Percentiles rank a stretch among this genome's conserved stretches.
These are phyloP conservation scores for Mirounga angustirostris DNA, from an alignment of 2,113 vertebrate genomes.

Conservation along the genomic window DNA sequence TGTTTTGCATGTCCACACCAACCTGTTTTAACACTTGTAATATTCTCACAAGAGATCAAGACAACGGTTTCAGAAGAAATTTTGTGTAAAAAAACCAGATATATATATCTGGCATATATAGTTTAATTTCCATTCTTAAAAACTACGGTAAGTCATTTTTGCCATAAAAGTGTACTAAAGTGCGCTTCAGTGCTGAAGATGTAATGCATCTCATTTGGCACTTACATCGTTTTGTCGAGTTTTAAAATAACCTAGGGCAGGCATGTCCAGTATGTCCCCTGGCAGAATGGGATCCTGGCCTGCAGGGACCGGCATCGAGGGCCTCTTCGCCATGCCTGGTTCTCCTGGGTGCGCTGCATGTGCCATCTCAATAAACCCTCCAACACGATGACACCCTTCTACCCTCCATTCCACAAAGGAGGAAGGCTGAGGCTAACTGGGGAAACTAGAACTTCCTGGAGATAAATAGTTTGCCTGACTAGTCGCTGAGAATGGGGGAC, in stretches of 20 bases:
- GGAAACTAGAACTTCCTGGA: background rate
- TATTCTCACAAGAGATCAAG: constrained; percentile 48
- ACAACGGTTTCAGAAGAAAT: background rate
- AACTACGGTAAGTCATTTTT: background rate
- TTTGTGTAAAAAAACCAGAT: constrained; percentile 18
- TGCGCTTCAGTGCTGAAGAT: constrained; percentile 3
- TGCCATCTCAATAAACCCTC: background rate
- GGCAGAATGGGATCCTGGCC: background rate
- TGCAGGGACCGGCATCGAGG: too few species aligned
- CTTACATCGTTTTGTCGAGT: background rate
- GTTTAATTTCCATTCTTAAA: constrained; percentile 34
- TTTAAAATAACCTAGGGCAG: background rate
- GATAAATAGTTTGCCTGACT: background rate
- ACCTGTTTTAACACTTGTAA: background rate
- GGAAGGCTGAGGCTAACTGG: background rate
- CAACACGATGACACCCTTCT: background rate
- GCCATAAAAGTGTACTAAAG: background rate
- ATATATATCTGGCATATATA: background rate
- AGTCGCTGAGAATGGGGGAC: background rate
- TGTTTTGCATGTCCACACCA: constrained; percentile 3
- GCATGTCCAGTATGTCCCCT: background rate
- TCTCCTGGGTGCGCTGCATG: background rate
- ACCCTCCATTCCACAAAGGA: background rate
- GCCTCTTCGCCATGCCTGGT: background rate
- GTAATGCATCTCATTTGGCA: background rate